Evolutionary conservation across 2,888 invertebrate genomes (phyloP), one percentile per base, ranked within the genome.

Genomic region (Panopea generosa): DNA sequence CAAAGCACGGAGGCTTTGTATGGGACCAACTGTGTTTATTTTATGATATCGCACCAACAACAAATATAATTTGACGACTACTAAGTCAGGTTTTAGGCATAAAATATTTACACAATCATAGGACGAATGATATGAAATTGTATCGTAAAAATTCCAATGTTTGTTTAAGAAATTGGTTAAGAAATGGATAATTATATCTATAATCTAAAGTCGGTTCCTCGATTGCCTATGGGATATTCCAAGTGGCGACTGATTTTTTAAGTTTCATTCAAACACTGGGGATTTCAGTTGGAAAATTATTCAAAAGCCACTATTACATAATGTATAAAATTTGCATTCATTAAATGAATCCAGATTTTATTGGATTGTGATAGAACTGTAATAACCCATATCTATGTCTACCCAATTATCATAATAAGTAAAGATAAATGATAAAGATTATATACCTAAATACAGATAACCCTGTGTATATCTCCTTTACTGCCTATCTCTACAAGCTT

Each of bases 261-360:
- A 47, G 45, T 60, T 47, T 20, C 50, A 60, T 60, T 57, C 59
- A 72, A 72, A 60, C 60, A 65, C 60, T 60, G 38, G 27, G 59
- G 52, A 52, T 47, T 60, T 72, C 65, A 59, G 59, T 66, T 72
- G 53, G 53, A 43, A 55, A 33, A 55, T 65, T 72, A 66, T 66
- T 71, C 63, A 59, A 52, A 65, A 47, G 52, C 45, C 50, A 29
- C 18, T 57, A 20, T 29, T 22, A 72, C 47, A 60, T 59, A 71
- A 71, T 72, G 59, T 59, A 66, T 72, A 70, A 70, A 55, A 70
- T 70, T 70, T 70, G 55, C 70, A 70, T 70, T 70, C 29, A 33
- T 7, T 4, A 33, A 4, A 33, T 33, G 4, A 33, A 7, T 33
- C 11, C 6, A 33, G 33, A 33, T 11, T 33, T 4, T 33, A 33